Conservation (phyloP, 2,888 invertebrate species). For the Trichacis sp. region DNA sequence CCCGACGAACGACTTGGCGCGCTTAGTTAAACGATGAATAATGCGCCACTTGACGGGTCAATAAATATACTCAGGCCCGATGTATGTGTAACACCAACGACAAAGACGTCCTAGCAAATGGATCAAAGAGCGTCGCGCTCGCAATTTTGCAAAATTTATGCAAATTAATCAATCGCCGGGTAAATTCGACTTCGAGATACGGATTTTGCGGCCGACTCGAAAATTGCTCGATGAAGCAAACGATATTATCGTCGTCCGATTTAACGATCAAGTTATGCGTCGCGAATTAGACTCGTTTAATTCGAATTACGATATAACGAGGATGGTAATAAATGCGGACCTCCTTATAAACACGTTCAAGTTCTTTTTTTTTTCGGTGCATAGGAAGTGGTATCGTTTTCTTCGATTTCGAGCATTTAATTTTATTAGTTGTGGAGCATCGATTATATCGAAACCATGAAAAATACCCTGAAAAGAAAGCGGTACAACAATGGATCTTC, state of each 20-base stretch:
- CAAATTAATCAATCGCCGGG: neutral
- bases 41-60: slow-evolving; percentile 54
- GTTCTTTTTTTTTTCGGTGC: too few relatives aligned
- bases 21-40: slow-evolving; percentile 55
- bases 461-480: neutral
- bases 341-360: too few relatives aligned
- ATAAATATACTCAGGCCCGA: slow-evolving; percentile 49
- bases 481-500: too few relatives aligned
- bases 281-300: neutral
- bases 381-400: neutral
- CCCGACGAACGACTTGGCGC: slow-evolving; percentile 43
- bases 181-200: neutral
- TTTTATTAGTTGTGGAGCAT: neutral
- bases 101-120: slow-evolving; percentile 31
- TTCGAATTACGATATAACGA: neutral
- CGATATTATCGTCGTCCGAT: neutral
- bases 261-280: neutral
- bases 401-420: slow-evolving; percentile 1
- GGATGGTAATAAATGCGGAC: neutral
- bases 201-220: neutral
- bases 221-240: neutral
- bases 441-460: neutral
- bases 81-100: slow-evolving; percentile 19
- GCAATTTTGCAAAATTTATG: neutral
- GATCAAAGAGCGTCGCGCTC: slow-evolving; percentile 15